Conservation (phyloP, 2,797 vertebrate genomes). For the Aldrovandia affinis region DNA sequence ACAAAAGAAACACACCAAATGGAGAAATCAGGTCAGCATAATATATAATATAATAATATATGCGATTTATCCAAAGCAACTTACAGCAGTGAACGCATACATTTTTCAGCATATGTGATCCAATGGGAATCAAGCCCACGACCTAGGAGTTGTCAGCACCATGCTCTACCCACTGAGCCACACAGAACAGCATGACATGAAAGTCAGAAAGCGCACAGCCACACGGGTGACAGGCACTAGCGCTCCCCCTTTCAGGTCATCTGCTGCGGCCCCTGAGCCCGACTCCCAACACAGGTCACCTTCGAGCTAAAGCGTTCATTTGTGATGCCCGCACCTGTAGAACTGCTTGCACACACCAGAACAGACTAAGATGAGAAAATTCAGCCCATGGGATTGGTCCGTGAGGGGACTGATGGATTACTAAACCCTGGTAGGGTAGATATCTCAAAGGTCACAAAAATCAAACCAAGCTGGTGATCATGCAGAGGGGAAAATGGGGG, state of each 20-base stretch:
- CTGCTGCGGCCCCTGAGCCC: neutral
- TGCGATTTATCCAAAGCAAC: too few species aligned
- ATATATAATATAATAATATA: too few species aligned
- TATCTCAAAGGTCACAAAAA: neutral
- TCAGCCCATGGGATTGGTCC: neutral
- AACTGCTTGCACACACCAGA: neutral
- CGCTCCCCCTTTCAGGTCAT: neutral
- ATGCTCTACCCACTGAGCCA: too few species aligned
- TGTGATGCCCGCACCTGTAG: neutral
- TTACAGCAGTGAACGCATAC: too few species aligned
- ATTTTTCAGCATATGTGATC: too few species aligned
- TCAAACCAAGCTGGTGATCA: neutral
- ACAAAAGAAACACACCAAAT: slow-evolving; percentile 29
- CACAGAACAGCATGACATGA: neutral
- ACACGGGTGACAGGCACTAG: neutral
- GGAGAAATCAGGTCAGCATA: neutral
- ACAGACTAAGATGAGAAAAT: neutral
- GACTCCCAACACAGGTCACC: neutral
- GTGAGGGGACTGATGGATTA: neutral
- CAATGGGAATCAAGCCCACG: too few species aligned
- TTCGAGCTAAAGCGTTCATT: too few species aligned
- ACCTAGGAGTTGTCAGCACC: too few species aligned
- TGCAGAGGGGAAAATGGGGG: neutral
- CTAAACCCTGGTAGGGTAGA: neutral
- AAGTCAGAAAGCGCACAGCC: neutral